Percentiles rank a stretch among this genome's conserved stretches.
phyloP scores from a whole-genome alignment of 2,888 invertebrate genomes.

The Lochmaea capreae region DNA sequence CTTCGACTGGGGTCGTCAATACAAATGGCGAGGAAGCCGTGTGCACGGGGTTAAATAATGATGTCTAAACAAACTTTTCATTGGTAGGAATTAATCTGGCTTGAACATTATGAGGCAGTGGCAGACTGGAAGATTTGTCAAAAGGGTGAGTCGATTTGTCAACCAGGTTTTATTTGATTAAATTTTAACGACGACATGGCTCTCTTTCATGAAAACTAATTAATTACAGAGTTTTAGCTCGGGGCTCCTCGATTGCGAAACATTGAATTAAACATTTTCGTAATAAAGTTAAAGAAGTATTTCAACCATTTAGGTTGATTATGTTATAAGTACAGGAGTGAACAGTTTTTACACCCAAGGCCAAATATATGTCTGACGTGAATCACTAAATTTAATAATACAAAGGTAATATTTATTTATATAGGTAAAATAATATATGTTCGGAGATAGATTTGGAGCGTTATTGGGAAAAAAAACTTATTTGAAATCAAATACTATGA shows the following conservation, averaged over 20 bases:
- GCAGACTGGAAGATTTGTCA: conserved; percentile 36
- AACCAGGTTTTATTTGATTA: conserved; percentile 35
- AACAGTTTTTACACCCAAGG: too few species aligned
- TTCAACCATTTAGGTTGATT: conserved; percentile 6
- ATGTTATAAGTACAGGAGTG: not conserved
- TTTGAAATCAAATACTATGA: too few species aligned
- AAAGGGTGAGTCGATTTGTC: conserved; percentile 36
- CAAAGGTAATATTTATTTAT: too few species aligned
- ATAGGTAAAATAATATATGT: too few species aligned
- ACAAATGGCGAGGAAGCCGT: conserved; percentile 39
- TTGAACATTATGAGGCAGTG: conserved; percentile 36
- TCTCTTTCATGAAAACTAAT: conserved; percentile 27
- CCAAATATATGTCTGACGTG: too few species aligned
- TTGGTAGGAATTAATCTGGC: conserved; percentile 42
- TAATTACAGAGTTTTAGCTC: conserved; percentile 19
- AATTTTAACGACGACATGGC: conserved; percentile 29
- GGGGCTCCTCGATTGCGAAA: conserved; percentile 8
- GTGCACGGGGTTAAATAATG: conserved; percentile 41
- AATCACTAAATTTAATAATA: too few species aligned
- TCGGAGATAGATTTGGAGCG: too few species aligned
- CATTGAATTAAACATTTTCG: conserved; percentile 15
- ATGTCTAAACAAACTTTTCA: conserved; percentile 39
- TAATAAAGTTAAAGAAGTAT: conserved; percentile 13
- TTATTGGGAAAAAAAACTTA: too few species aligned
- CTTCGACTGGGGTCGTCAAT: conserved; percentile 38